These are phyloP conservation scores for Trissolcus japonicus DNA, from an alignment of 2,888 invertebrate species.

Conservation along the genomic window DNA sequence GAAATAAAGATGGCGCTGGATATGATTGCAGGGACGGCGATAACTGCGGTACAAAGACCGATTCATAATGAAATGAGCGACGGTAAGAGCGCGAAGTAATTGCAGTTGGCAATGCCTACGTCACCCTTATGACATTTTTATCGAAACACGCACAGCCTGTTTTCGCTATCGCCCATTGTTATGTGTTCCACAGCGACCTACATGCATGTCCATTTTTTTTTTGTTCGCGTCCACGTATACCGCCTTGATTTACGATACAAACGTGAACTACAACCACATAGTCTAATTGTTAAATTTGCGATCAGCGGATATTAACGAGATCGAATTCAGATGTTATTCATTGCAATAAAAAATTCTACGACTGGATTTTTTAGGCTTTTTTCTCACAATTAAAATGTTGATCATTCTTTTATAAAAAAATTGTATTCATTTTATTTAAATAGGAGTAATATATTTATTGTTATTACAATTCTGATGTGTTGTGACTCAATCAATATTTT, in stretches of 20 bases:
- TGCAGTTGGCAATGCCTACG: conserved; percentile 50
- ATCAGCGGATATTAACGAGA: conserved; percentile 48
- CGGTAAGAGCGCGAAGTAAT: conserved; percentile 42
- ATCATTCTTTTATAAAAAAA: too few species aligned
- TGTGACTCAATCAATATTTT: too few species aligned
- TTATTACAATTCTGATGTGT: too few species aligned
- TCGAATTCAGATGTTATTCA: conserved; percentile 47
- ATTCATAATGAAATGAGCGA: conserved; percentile 23
- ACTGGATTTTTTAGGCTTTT: neutral
- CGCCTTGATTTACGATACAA: conserved; percentile 63
- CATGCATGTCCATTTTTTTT: conserved; percentile 70
- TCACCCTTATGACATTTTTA: conserved; percentile 62
- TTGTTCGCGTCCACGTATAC: conserved; percentile 55
- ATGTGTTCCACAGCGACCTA: conserved; percentile 67
- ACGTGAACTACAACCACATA: conserved; percentile 53
- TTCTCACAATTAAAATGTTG: too few species aligned
- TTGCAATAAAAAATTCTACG: conserved; percentile 33
- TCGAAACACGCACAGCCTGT: conserved; percentile 67
- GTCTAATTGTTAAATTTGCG: conserved; percentile 58
- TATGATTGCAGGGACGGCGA: conserved; percentile 5
- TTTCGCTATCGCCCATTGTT: conserved; percentile 69
- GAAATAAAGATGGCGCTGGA: conserved; percentile 7
- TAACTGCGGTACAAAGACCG: conserved; percentile 16
- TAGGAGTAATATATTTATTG: too few species aligned
- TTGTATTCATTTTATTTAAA: too few species aligned